Base-by-base conservation (phyloP, 2,888 invertebrate species). In the Elaeidobius kamerunicus region DNA sequence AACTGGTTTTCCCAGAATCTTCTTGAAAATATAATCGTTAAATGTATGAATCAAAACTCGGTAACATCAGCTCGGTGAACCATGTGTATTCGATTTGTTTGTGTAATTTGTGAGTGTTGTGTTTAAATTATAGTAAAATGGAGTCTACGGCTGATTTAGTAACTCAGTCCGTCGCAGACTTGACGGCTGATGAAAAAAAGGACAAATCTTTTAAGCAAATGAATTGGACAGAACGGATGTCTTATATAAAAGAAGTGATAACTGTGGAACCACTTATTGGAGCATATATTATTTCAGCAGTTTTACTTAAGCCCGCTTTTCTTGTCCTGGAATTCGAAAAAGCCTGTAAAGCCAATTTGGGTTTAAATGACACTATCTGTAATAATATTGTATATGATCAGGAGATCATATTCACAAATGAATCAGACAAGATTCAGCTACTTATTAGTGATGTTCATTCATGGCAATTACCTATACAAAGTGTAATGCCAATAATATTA, bases 311-410 rank as follows among this genome's bases (percentile, higher is more conserved):
- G 23, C 67, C 79, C 1, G 77, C 80, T 6, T 70, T 80, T 1
- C 73, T 74, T 45, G 76, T 76, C 57, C 65, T 82, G 1, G 78
- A 80, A 57, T 70, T 78, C 60, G 80, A 81, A 61, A 81, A 81
- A 65, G 77, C 79, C 12, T 81, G 80, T 60, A 55, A 75, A 19
- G 75, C 74, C 1, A 79, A 81, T 60, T 69, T 78, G 18, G 71
- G 72, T 30, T 72, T 75, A 23, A 69, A 77, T 11, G 75, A 77
- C 65, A 72, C 73, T 14, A 66, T 80, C 39, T 82, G 82, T 63
- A 66, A 69, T 5, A 68, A 70, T 32, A 68, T 76, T 17, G 70
- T 76, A 1, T 65, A 55, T 7, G 66, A 67, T 16, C 46, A 61
- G 6, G 56, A 62, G 36, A 60, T 62, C 28, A 58, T 59, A 39